These are phyloP conservation scores for Sipha maydis DNA, from an alignment of 2,888 invertebrate species.

Conservation along the genomic window DNA sequence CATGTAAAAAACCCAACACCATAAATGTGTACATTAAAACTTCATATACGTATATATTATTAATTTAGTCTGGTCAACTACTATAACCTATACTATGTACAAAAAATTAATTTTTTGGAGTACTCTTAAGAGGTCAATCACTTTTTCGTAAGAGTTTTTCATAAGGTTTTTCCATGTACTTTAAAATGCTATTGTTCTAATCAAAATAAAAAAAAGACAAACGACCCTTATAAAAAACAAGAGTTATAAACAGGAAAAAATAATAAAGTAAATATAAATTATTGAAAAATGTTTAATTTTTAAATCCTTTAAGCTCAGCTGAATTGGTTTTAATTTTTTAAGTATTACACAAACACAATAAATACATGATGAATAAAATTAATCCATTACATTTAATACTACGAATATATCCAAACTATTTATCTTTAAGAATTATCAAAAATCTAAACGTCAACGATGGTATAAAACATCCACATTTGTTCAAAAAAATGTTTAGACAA, in stretches of 20 bases:
- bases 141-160: neutral
- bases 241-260: neutral
- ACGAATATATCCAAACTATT: neutral
- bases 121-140: neutral
- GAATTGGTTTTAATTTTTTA: neutral
- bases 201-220: neutral
- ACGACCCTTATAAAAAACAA: neutral
- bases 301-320: neutral
- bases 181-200: slow-evolving; percentile 24
- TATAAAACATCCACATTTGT: neutral
- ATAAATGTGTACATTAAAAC: neutral
- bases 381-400: neutral
- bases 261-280: neutral
- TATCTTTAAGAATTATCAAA: neutral
- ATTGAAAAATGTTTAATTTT: neutral
- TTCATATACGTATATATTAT: neutral
- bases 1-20: neutral
- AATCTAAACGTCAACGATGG: neutral
- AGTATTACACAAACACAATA: neutral
- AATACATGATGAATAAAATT: neutral
- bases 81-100: neutral
- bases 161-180: slow-evolving; percentile 6
- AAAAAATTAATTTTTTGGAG: neutral
- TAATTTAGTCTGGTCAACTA: neutral
- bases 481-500: no score